Base-by-base conservation (phyloP, 2,113 vertebrate species). In the Accipiter virgatus region DNA sequence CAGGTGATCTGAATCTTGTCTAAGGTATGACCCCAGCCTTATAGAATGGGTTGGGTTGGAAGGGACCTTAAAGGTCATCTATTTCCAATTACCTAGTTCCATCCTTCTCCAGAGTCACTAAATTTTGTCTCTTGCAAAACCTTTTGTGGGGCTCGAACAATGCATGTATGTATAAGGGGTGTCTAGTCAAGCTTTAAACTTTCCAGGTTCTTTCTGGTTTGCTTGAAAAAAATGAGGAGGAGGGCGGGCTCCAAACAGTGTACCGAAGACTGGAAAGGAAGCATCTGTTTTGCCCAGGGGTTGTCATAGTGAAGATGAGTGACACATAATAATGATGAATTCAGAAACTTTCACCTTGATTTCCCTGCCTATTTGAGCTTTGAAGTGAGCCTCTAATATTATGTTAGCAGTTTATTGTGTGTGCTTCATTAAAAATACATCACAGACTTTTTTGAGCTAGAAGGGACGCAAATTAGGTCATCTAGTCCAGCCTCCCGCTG, bases 391-490 rank as follows among this genome's bases (percentile, higher is more conserved):
- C 93, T 94, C 95, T 89, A 81, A 77, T 92, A 89, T 84, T 89
- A 84, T 92, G 94, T 93, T 92, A 96, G 94, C 88, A 93, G 92
- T 92, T 96, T 96, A 95, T 97, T 92, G 96, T 93, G 86, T 92
- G 91, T 87, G 91, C 97, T 94, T 97, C 95, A 97, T 97, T 96
- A 96, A 97, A 97, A 97, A 97, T 95, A 94, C 90, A 97, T 96
- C 96, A 95, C 77, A 96, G 94, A n/a, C 78, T 72, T 92, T 83
- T 88, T 7, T 13, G 83, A 93, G 92, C 96, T 94, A 84, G 90
- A 93, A 97, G 96, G 96, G 90, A 96, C 88, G 27, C 86, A 97
- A 97, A 97, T 91, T 81, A 95, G 97, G 97, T 96, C 97, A 96
- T 82, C 90, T 11, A 48, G 80, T 55, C 88, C 93, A 87, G 80